Evolutionary conservation across 2,797 vertebrate species (phyloP).

Genomic region (Kryptolebias ocellatus): DNA sequence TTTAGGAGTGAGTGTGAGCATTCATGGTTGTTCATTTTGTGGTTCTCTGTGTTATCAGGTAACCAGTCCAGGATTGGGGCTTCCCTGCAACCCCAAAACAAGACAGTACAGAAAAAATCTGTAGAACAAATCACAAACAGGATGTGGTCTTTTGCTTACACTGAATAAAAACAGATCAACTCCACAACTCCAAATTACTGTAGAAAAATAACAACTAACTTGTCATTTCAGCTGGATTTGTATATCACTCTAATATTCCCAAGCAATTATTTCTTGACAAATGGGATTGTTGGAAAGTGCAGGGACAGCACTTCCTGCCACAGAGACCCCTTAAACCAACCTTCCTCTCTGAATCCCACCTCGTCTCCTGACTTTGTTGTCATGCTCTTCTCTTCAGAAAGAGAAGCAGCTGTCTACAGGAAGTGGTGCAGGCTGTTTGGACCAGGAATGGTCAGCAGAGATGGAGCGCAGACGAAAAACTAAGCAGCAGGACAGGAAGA

Average conservation of each 20-base stretch:
- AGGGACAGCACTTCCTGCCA: too few species aligned
- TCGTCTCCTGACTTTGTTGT: conserved; percentile 11
- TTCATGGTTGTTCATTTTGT: too few species aligned
- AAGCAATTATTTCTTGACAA: too few species aligned
- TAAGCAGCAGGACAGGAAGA: conserved; percentile 74
- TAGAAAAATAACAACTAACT: not conserved
- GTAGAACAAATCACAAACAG: too few species aligned
- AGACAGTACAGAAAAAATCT: not conserved
- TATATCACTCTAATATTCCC: not conserved
- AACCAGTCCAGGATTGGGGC: too few species aligned
- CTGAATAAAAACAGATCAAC: too few species aligned
- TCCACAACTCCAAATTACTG: not conserved
- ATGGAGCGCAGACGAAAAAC: conserved; percentile 50
- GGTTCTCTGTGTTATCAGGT: too few species aligned
- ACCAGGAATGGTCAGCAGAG: conserved; percentile 56
- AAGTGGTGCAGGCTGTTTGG: conserved; percentile 60
- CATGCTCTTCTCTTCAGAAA: conserved; percentile 46
- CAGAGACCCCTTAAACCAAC: not conserved
- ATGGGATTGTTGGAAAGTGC: not conserved
- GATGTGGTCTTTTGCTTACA: too few species aligned
- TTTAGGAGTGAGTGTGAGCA: too few species aligned
- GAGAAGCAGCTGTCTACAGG: conserved; percentile 63
- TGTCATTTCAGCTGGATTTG: not conserved
- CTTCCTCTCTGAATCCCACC: not conserved
- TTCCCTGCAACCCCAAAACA: too few species aligned